These are phyloP conservation scores for Pissodes strobi DNA, from an alignment of 1,140 invertebrate genomes.

Conservation along the genomic window DNA sequence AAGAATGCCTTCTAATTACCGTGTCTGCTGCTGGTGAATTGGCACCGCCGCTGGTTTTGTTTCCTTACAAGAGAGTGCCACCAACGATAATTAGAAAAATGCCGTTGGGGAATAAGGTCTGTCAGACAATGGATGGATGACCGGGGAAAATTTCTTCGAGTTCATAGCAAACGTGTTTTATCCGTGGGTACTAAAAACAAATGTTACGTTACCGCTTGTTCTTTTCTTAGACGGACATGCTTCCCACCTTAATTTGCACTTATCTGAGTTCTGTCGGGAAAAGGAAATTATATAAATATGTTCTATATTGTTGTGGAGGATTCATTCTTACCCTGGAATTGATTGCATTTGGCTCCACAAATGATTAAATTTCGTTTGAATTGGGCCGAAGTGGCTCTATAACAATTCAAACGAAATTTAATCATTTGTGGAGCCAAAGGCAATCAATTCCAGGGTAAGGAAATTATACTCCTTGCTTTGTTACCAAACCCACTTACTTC, in stretches of 20 bases:
- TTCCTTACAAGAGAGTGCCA: slow-evolving; percentile 43
- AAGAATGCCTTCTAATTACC: slow-evolving; percentile 34
- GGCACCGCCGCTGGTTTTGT: slow-evolving; percentile 43
- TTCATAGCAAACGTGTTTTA: slow-evolving; percentile 51
- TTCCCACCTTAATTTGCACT: slow-evolving; percentile 13
- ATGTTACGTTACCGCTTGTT: slow-evolving; percentile 45
- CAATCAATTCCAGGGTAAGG: too few relatives aligned
- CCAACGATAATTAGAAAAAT: slow-evolving; percentile 11
- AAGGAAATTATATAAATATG: too few relatives aligned
- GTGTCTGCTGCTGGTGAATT: slow-evolving; percentile 44
- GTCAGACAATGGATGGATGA: slow-evolving; percentile 56
- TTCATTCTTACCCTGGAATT: too few relatives aligned
- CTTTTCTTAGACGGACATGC: slow-evolving; percentile 38
- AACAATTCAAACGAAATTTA: too few relatives aligned
- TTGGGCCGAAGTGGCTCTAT: too few relatives aligned
- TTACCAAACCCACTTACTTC: too few relatives aligned
- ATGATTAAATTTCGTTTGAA: too few relatives aligned
- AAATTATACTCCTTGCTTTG: too few relatives aligned
- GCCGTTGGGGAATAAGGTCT: slow-evolving; percentile 44
- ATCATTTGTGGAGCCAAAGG: too few relatives aligned
- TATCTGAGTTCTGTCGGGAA: slow-evolving; percentile 11
- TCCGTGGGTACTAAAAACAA: slow-evolving; percentile 41
- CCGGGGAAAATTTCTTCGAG: slow-evolving; percentile 53
- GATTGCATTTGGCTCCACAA: too few relatives aligned
- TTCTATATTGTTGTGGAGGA: too few relatives aligned